A percentile compares a stretch with the other conserved stretches of the same genome.
Evolutionary conservation across 2,888 invertebrate genomes (phyloP).

Genomic region (Toxonevra muliebris): DNA sequence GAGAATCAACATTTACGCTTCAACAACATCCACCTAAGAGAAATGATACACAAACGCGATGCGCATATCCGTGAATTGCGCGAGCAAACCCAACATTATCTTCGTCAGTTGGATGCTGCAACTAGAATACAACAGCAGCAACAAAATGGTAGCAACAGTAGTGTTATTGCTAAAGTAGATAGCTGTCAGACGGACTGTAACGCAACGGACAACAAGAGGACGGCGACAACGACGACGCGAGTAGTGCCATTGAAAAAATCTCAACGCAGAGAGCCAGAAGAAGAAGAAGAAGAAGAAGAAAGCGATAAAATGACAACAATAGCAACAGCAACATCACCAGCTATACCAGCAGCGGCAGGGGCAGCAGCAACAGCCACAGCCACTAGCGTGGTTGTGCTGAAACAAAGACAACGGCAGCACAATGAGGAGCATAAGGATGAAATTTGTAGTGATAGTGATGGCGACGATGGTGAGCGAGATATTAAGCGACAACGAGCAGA

Average conservation of each 20-base stretch:
- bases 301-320: slow-evolving; percentile 40
- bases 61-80: slow-evolving; percentile 60
- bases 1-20: slow-evolving; percentile 62
- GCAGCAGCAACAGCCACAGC: slow-evolving; percentile 20
- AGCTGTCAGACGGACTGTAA: slow-evolving; percentile 30
- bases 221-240: not conserved
- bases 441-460: slow-evolving; percentile 42
- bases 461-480: not conserved
- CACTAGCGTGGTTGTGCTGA: slow-evolving; percentile 32
- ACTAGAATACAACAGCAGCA: slow-evolving; percentile 45
- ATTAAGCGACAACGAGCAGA: slow-evolving; percentile 3
- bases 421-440: slow-evolving; percentile 39
- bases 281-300: slow-evolving; percentile 41
- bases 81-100: slow-evolving; percentile 59
- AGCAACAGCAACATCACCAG: slow-evolving; percentile 40
- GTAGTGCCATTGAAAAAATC: slow-evolving; percentile 21
- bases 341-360: slow-evolving; percentile 12
- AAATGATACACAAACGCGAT: slow-evolving; percentile 59
- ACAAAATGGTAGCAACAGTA: slow-evolving; percentile 30
- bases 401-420: slow-evolving; percentile 31
- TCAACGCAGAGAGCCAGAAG: slow-evolving; percentile 25
- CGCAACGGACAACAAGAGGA: not conserved
- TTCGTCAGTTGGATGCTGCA: slow-evolving; percentile 51
- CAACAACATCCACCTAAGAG: slow-evolving; percentile 58
- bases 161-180: slow-evolving; percentile 33